These are phyloP conservation scores for Luehdorfia chinensis DNA, from an alignment of 1,140 invertebrate genomes.

Conservation along the genomic window DNA sequence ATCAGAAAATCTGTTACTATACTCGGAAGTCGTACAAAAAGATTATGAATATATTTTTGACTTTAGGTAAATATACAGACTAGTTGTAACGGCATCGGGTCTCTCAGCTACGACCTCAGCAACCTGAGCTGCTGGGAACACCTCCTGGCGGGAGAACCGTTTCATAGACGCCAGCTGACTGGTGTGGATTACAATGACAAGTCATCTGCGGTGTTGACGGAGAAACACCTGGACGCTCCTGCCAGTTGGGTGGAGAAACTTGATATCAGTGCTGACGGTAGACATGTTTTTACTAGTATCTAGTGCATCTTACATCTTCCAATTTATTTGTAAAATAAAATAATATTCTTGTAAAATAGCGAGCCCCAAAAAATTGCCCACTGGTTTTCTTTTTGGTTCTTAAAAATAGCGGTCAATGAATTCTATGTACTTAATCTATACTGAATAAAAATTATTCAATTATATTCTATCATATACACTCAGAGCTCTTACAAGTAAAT, in stretches of 20 bases:
- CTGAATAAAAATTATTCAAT: too few species aligned
- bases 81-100: conserved; percentile 27
- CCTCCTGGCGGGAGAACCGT: conserved; percentile 82
- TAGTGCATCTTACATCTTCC: neutral
- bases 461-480: too few species aligned
- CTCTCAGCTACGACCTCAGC: conserved; percentile 75
- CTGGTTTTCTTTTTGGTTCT: too few species aligned
- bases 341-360: neutral
- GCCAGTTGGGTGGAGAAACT: conserved; percentile 86
- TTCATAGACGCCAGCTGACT: conserved; percentile 68
- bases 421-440: too few species aligned
- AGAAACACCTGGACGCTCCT: conserved; percentile 90
- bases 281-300: neutral
- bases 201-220: conserved; percentile 68
- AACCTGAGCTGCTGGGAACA: conserved; percentile 83
- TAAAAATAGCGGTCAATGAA: too few species aligned
- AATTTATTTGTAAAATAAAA: too few species aligned
- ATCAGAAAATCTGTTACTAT: too few species aligned
- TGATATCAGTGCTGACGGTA: conserved; percentile 82
- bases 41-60: too few species aligned
- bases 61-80: conserved; percentile 62
- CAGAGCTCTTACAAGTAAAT: too few species aligned
- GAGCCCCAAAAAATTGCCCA: neutral
- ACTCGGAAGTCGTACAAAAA: too few species aligned
- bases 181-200: conserved; percentile 71